Evolutionary conservation across 1,140 invertebrate genomes (phyloP).

Genomic region (Pollicipes pollicipes): DNA sequence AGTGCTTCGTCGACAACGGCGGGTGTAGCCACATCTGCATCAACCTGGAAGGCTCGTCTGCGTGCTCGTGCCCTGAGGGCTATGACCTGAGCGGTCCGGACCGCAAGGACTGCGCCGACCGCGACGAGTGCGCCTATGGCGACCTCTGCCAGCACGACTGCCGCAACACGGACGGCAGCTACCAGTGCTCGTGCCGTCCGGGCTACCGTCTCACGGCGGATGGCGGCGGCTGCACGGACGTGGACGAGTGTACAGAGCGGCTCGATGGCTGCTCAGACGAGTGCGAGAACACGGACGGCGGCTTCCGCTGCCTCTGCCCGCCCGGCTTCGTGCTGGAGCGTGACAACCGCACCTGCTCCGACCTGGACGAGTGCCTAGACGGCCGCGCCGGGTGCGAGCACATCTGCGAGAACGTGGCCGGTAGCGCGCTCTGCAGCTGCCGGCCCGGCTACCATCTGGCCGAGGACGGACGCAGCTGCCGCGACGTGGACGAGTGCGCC

Average conservation of each 20-base stretch:
- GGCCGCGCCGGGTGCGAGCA: constrained; percentile 28
- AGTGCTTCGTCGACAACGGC: constrained; percentile 34
- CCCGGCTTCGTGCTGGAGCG: constrained; percentile 25
- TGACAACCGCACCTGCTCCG: constrained; percentile 28
- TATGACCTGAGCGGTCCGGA: constrained; percentile 20
- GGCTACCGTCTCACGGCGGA: constrained; percentile 13
- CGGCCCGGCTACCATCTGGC: constrained; percentile 19
- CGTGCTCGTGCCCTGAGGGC: constrained; percentile 20
- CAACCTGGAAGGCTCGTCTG: constrained; percentile 32
- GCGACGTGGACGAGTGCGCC: constrained; percentile 49
- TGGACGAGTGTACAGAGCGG: constrained; percentile 24
- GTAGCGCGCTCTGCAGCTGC: constrained; percentile 16
- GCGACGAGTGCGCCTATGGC: constrained; percentile 21
- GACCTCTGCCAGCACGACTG: constrained; percentile 25
- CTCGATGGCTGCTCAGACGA: constrained; percentile 34
- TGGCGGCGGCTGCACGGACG: constrained; percentile 16
- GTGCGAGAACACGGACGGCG: constrained; percentile 26
- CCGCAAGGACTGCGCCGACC: constrained; percentile 15
- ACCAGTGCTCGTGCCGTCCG: constrained; percentile 37
- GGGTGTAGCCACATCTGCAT: constrained; percentile 40
- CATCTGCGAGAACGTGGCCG: constrained; percentile 19
- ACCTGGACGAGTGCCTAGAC: constrained; percentile 20
- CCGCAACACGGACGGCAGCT: constrained; percentile 28
- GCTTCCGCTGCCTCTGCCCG: constrained; percentile 25
- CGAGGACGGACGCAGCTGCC: constrained; percentile 33